phyloP scores from a whole-genome alignment of 2,113 vertebrate genomes.

The Chionodraco myersi region DNA sequence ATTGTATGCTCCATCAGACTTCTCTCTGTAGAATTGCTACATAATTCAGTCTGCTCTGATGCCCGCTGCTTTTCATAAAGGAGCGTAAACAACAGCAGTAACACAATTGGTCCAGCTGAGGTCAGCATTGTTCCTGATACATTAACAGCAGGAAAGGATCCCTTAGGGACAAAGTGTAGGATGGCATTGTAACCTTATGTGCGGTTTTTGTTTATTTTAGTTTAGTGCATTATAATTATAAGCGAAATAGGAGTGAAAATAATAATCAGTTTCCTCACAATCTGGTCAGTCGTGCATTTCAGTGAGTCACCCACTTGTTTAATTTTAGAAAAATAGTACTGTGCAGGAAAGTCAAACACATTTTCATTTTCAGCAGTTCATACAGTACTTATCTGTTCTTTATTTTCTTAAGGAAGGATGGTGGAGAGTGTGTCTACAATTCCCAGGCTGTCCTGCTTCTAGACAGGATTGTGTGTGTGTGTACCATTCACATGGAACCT shows the following conservation, averaged over 20 bases:
- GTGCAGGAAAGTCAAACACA: background rate
- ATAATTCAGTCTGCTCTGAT: conserved; percentile 58
- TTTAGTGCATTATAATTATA: too few relatives aligned
- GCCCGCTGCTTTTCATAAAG: conserved; percentile 43
- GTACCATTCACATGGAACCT: conserved; percentile 17
- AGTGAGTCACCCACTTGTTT: background rate
- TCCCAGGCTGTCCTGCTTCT: conserved; percentile 24
- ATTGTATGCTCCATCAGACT: conserved; percentile 31
- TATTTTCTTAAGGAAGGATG: background rate
- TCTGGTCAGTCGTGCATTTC: background rate
- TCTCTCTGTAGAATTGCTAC: conserved; percentile 42
- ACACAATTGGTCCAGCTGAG: conserved; percentile 72
- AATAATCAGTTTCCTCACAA: too few relatives aligned
- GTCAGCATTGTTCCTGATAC: conserved; percentile 79
- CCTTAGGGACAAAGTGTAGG: conserved; percentile 1
- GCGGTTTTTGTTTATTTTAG: conserved; percentile 15
- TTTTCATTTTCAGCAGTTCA: background rate
- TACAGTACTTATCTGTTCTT: background rate
- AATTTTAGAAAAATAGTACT: background rate
- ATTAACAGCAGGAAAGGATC: conserved; percentile 36
- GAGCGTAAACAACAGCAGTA: conserved; percentile 68
- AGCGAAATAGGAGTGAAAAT: background rate
- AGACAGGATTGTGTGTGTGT: conserved; percentile 19
- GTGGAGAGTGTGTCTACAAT: conserved; percentile 19
- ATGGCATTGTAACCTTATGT: conserved; percentile 27